These are phyloP conservation scores for Callinectes sapidus DNA, from an alignment of 2,888 invertebrate genomes.

Conservation along the genomic window DNA sequence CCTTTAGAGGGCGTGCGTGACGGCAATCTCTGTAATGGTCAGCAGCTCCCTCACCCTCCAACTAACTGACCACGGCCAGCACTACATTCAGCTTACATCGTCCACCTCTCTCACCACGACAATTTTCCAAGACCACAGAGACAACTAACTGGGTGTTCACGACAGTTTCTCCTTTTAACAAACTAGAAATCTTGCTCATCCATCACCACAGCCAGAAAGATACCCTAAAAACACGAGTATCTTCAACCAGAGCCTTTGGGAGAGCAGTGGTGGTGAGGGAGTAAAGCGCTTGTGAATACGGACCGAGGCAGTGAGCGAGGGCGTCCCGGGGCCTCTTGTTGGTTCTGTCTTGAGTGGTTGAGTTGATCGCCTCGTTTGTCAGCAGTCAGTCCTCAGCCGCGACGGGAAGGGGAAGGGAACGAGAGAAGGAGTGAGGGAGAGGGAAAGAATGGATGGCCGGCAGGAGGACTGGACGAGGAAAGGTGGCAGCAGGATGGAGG, in stretches of 20 bases:
- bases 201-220: too few relatives aligned
- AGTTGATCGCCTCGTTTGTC: slow-evolving; percentile 8
- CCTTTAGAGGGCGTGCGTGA: slow-evolving; percentile 16
- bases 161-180: too few relatives aligned
- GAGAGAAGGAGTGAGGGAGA: background rate
- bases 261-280: too few relatives aligned
- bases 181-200: too few relatives aligned
- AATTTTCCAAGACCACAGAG: too few relatives aligned
- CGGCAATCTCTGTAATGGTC: slow-evolving; percentile 12
- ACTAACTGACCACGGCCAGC: background rate
- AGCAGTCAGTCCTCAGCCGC: background rate
- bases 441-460: slow-evolving; percentile 17
- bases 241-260: too few relatives aligned
- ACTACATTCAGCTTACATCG: slow-evolving; percentile 1
- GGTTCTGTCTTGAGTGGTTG: slow-evolving; percentile 3
- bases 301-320: background rate
- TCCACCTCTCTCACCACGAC: too few relatives aligned
- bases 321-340: background rate
- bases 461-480: background rate
- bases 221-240: too few relatives aligned
- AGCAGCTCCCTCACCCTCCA: slow-evolving; percentile 2
- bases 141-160: too few relatives aligned
- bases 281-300: too few relatives aligned
- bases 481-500: background rate
- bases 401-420: slow-evolving; percentile 17